phyloP scores from a whole-genome alignment of 2,888 invertebrate genomes.

The Drosophila colorata region DNA sequence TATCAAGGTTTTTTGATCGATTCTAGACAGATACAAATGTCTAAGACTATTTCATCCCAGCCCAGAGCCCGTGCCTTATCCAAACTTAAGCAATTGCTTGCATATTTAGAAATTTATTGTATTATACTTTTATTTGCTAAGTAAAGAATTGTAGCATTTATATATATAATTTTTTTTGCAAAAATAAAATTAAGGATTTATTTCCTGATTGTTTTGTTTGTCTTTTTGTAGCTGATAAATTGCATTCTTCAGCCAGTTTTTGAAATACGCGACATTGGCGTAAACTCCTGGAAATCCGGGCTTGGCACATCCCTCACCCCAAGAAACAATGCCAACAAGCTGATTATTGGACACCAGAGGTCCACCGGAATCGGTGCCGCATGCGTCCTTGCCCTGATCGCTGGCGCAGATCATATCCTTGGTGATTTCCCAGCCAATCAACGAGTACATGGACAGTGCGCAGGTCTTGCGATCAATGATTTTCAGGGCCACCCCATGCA shows the following conservation, averaged over 20 bases:
- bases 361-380: constrained; percentile 12
- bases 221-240: background rate
- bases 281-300: constrained; percentile 22
- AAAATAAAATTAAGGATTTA: no score
- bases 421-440: constrained; percentile 11
- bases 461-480: constrained; percentile 3
- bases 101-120: no score
- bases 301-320: constrained; percentile 14
- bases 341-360: constrained; percentile 5
- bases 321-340: constrained; percentile 26
- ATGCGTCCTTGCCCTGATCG: constrained; percentile 9
- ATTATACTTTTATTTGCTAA: no score
- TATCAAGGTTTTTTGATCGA: no score
- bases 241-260: background rate
- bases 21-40: no score
- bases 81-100: no score
- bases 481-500: constrained; percentile 2
- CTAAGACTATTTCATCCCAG: no score
- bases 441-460: background rate
- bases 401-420: constrained; percentile 32
- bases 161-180: no score
- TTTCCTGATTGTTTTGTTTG: no score
- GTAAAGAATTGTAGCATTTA: no score
- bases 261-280: constrained; percentile 12
- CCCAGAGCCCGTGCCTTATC: no score